A percentile compares a stretch with the other conserved stretches of the same genome.
These are phyloP conservation scores for Drosophila pachea DNA, from an alignment of 1,140 invertebrate genomes.

Conservation along the genomic window DNA sequence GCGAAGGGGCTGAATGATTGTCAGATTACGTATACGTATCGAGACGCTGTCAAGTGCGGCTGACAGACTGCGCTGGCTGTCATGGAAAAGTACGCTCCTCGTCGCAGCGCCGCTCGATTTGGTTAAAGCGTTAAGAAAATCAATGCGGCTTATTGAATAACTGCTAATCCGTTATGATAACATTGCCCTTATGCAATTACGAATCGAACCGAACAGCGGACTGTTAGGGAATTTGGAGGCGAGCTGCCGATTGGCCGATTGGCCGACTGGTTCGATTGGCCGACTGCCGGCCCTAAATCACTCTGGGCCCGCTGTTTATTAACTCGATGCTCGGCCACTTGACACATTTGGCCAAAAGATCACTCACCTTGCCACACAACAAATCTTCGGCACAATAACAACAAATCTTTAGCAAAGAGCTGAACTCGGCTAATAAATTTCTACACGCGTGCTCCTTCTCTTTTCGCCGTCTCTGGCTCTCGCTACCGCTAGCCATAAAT, in stretches of 20 bases:
- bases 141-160: too few relatives aligned
- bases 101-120: too few relatives aligned
- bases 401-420: constrained; percentile 18
- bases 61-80: neutral
- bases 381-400: constrained; percentile 35
- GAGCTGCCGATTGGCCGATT: too few relatives aligned
- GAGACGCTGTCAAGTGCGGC: constrained; percentile 12
- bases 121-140: too few relatives aligned
- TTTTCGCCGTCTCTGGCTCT: constrained; percentile 27
- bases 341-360: constrained; percentile 69
- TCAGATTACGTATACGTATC: constrained; percentile 71
- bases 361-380: constrained; percentile 64
- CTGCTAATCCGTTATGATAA: too few relatives aligned
- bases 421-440: constrained; percentile 72
- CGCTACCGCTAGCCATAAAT: constrained; percentile 50
- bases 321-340: constrained; percentile 47
- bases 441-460: constrained; percentile 9
- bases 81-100: too few relatives aligned
- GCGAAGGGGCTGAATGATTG: constrained; percentile 46
- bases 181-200: too few relatives aligned
- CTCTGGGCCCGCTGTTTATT: constrained; percentile 47
- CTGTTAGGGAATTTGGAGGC: too few relatives aligned
- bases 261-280: neutral
- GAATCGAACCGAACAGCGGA: too few relatives aligned
- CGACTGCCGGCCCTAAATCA: constrained; percentile 16